Percentiles rank a stretch among this genome's conserved stretches.
Conservation (phyloP, 2,888 invertebrate genomes). For the Pharmacophagus antenor region DNA sequence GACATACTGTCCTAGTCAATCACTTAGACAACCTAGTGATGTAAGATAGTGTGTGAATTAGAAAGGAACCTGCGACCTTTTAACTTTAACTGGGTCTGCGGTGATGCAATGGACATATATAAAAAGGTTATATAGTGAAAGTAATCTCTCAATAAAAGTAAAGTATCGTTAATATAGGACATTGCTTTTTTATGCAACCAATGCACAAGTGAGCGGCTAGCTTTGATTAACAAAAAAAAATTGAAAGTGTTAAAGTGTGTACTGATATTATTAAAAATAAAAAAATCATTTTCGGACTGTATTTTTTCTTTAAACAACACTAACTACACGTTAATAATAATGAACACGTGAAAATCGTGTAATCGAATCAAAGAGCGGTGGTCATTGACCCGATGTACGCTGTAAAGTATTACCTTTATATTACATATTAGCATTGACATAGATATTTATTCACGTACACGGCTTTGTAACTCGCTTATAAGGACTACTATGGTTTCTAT, state of each 20-base stretch:
- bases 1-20: constrained; percentile 25
- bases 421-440: neutral
- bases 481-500: too few species aligned
- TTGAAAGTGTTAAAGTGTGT: too few species aligned
- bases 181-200: neutral
- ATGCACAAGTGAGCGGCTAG: too few species aligned
- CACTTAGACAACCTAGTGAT: constrained; percentile 20
- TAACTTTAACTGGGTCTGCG: constrained; percentile 8
- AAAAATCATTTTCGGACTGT: too few species aligned
- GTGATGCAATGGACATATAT: neutral
- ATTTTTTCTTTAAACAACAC: too few species aligned
- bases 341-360: too few species aligned
- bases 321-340: too few species aligned
- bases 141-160: neutral
- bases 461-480: too few species aligned
- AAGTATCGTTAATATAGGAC: too few species aligned
- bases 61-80: constrained; percentile 27
- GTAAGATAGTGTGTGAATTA: constrained; percentile 23
- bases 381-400: neutral
- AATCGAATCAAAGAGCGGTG: too few species aligned
- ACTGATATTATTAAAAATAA: too few species aligned
- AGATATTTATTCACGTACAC: neutral
- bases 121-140: neutral
- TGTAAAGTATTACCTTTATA: neutral
- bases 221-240: too few species aligned